Percentiles rank a stretch among this genome's conserved stretches.
phyloP scores from a whole-genome alignment of 2,797 vertebrate species.

The Novumbra hubbsi region DNA sequence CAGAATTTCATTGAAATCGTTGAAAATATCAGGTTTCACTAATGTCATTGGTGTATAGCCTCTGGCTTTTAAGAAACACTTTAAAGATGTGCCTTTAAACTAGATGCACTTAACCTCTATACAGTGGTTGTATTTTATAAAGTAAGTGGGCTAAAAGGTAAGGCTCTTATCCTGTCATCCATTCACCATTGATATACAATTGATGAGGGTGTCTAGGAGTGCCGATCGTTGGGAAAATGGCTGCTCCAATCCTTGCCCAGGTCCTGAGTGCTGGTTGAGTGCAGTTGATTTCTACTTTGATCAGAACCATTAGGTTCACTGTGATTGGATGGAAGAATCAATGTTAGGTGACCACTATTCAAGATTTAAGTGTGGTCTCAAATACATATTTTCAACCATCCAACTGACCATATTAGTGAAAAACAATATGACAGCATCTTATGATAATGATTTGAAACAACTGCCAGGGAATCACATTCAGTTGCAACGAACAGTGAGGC shows the following conservation, averaged over 20 bases:
- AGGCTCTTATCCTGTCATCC: constrained; percentile 18
- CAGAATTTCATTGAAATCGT: background rate
- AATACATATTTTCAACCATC: background rate
- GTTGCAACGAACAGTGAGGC: background rate
- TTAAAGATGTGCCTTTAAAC: constrained; percentile 13
- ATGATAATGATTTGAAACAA: background rate
- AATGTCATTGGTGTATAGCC: constrained; percentile 1
- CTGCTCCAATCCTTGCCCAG: constrained; percentile 7
- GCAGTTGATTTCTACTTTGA: constrained; percentile 21
- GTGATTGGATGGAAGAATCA: background rate
- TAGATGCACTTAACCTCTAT: constrained; percentile 22
- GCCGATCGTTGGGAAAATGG: background rate
- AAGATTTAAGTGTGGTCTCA: background rate
- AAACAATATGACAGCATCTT: background rate
- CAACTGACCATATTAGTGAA: background rate
- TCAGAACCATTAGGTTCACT: constrained; percentile 26
- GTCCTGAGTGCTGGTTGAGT: constrained; percentile 8
- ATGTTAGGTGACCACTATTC: background rate
- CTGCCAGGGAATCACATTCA: background rate
- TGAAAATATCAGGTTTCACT: background rate
- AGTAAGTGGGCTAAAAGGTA: constrained; percentile 28
- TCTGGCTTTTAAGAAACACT: background rate
- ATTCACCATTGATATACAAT: constrained; percentile 20
- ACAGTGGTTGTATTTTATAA: constrained; percentile 10
- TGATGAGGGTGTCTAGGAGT: constrained; percentile 10